Evolutionary conservation across 2,113 vertebrate species (phyloP), one percentile per base, ranked within the genome.

Genomic region (Cranoglanis bouderius): DNA sequence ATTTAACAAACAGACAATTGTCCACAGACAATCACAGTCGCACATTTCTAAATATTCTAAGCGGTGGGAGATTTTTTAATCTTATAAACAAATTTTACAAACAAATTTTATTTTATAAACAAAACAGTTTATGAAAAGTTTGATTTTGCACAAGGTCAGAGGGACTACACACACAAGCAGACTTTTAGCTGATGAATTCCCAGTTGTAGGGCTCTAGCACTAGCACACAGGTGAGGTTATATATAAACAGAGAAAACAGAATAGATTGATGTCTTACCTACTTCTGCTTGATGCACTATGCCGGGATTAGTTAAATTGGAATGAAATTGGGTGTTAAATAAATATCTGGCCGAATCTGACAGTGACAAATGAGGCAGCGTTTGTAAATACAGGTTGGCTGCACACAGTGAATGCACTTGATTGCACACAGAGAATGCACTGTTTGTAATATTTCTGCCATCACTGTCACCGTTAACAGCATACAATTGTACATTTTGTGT

Each of bases 311-410:
- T 92, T 93, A 91, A 93, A 93, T 91, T 92, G 91, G 91, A 93
- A 92, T 93, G 91, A 93, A 93, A 93, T 92, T 93, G 93, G 90
- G 92, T 93, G 93, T 92, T 93, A 93, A 93, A 92, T 93, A 93
- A 92, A 93, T 92, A 93, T 93, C 93, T 90, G 89, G 88, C 87
- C 49, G 88, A 90, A 91, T 90, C 85, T 92, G 93, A 93, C 93
- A 93, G 91, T 93, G 93, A 93, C 87, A 91, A 92, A 93, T 90
- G 92, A 90, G 90, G 63, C 84, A 82, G 88, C 43, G 53, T 88
- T 90, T 85, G 84, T 88, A 89, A 91, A 92, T 91, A 88, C 89
- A 92, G 91, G 87, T 87, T 89, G 89, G 86, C 89, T 87, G 85
- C 84, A 61, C 88, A 88, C 81, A 90, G 84, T 63, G 57, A 89